Base-by-base conservation (phyloP, 1,140 invertebrate species). In the Lithobius niger region DNA sequence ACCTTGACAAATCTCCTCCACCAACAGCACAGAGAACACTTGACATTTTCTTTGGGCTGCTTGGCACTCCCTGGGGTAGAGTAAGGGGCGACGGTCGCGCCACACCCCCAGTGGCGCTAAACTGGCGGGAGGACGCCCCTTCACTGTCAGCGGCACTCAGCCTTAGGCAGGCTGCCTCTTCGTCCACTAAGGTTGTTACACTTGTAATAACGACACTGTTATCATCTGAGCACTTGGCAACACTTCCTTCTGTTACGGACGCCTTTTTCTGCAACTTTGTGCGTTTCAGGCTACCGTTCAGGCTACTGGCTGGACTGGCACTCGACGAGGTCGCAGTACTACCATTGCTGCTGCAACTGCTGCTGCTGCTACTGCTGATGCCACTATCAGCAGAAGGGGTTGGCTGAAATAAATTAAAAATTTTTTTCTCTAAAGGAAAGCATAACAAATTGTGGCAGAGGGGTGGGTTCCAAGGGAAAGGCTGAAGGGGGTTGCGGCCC, bases 261-360 rank as follows among this genome's bases (percentile, higher is more conserved):
- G 42, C 54, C 40, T 59, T 61, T 13, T 54, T 59, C 26, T 62
- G 61, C 47, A 62, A 51, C 36, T 61, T 62, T 27, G 58, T 59
- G 15, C 61, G 55, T 26, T 61, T 61, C 1, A 62, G 31, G 28
- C 61, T 62, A 2, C 58, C 60, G 13, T 24, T 50, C 19, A 26
- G 48, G 19, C 48, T 50, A 16, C 4, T 26, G 6, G n/a, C 27
- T 18, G 44, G 22, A 47, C 22, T 47, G 44, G 22, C 6, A 15
- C 13, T 10, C 6, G 22, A 47, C 10, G 44, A 10, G 6, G 15
- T 10, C 6, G 6, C 44, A 10, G 10, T 10, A 25, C 22, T 50
- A 4, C 27, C 21, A 50, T 50, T 19, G 6, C 13, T 4, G 22
- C 43, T 45, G 31, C 31, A 10, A 36, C 31, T n/a, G n/a, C n/a